Base-by-base conservation (phyloP, 2,888 invertebrate genomes). In the Ernsta delagoae region DNA sequence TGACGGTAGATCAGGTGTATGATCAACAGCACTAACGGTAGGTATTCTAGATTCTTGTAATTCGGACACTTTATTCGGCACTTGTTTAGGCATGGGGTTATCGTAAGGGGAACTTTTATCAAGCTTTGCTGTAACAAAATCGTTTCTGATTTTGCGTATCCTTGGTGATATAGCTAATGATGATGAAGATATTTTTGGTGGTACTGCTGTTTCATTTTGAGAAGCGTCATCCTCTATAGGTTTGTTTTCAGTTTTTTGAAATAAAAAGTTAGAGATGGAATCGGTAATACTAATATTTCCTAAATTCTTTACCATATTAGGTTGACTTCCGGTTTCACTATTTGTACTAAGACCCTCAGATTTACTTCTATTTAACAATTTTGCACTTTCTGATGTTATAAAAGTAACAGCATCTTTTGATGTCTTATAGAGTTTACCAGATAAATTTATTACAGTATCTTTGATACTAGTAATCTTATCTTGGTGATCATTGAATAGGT, bases 401-500 rank as follows among this genome's bases (percentile, higher is more conserved):
- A 80, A 57, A 1, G 77, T 75, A 1, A 85, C 79, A 8, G 83
- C 81, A 8, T 86, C 83, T 72, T 83, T 82, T 0, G 87, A 83
- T 50, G 76, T 78, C 5, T 73, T 75, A 65, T 78, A 83, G 1
- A 83, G 77, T 71, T 81, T 85, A 3, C 76, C 79, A 1, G 84
- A 73, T 31, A 88, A 77, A 70, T 83, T 83, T 75, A 83, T 79
- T 70, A 86, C 79, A 3, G 85, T 83, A 41, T 71, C 70, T 76
- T 81, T 84, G 5, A 89, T 77, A 0, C 79, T 81, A 5, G 76
- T 71, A 50, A 87, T 70, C 0, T 86, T 79, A 74, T 81, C 74
- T 24, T 71, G 73, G 65, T 83, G 81, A 36, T 75, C 73, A 3
- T 81, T 73, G 0, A 76, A 11, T 16, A 79, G 60, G 9, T 70